Base-by-base conservation (phyloP, 2,113 vertebrate species). In the Cyanoramphus novaezelandiae region DNA sequence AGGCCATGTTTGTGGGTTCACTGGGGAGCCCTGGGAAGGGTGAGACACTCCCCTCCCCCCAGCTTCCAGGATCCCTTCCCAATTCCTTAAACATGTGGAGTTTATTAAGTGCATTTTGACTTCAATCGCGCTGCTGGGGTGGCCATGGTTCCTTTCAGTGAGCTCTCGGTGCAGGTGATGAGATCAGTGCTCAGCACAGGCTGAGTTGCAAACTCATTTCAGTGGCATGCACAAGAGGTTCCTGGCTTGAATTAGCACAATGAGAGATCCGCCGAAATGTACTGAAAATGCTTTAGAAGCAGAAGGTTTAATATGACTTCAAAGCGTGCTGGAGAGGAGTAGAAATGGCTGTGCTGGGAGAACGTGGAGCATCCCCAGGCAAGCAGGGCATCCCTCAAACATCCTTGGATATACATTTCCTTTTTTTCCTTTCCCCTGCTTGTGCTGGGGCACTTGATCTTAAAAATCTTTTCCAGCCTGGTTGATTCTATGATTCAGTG, bases 401-500 rank as follows among this genome's bases (percentile, higher is more conserved):
- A 60, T 33, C 21, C 13, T n/a, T 49, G 17, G 39, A 57, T 25
- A 49, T 41, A 72, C 62, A 44, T 16, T 2, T 7, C 12, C 44
- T 17, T n/a, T 17, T 19, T 17, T 29, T 17, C 19, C 0, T 17
- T 1, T 2, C 1, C 9, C 6, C 13, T 1, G 2, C 8, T 47
- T 82, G 55, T 57, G 55, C 55, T n/a, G 33, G 31, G 53, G 19
- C 13, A 59, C 57, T 35, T n/a, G 57, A 23, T 10, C 33, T 35
- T n/a, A 23, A 59, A 23, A 33, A 23, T 23, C 57, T 59, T 59
- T 59, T 23, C 33, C 57, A n/a, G 14, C 9, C 57, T 59, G 57
- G 8, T 10, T n/a, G 55, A 14, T 59, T 59, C 57, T 59, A n/a
- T 24, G 57, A 35, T 35, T n/a, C 55, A n/a, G 15, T n/a, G 55